phyloP scores from a whole-genome alignment of 2,888 invertebrate genomes.

The Dryadula phaetusa region DNA sequence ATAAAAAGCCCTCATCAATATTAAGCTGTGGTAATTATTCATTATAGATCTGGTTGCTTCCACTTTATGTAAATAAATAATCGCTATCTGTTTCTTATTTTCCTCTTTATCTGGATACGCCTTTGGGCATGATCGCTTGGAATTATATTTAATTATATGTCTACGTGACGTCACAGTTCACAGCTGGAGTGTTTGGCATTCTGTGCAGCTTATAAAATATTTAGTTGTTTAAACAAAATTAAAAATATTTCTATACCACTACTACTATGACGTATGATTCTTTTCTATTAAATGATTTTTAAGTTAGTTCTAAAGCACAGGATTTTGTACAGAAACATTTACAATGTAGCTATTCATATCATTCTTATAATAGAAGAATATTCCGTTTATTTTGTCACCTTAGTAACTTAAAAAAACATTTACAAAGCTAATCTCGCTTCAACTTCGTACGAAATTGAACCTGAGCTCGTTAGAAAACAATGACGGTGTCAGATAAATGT shows the following conservation, averaged over 20 bases:
- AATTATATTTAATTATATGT: neutral
- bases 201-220: too few species aligned
- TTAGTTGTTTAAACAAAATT: too few species aligned
- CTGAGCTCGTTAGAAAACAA: slow-evolving; percentile 15
- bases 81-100: neutral
- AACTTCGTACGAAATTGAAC: neutral
- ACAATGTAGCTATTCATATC: too few species aligned
- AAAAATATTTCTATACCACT: too few species aligned
- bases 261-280: too few species aligned
- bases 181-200: too few species aligned
- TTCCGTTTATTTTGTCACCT: neutral
- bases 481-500: slow-evolving; percentile 16
- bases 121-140: neutral
- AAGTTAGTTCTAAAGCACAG: too few species aligned
- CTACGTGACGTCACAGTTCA: too few species aligned
- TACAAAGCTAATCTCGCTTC: neutral
- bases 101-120: neutral
- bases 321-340: too few species aligned
- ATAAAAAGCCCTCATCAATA: slow-evolving; percentile 36
- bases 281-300: too few species aligned
- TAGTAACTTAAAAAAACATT: neutral
- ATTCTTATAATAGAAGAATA: neutral
- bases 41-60: slow-evolving; percentile 29
- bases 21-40: slow-evolving; percentile 40
- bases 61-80: slow-evolving; percentile 27